These are phyloP conservation scores for Acromyrmex echinatior DNA, from an alignment of 1,140 invertebrate genomes.

Conservation along the genomic window DNA sequence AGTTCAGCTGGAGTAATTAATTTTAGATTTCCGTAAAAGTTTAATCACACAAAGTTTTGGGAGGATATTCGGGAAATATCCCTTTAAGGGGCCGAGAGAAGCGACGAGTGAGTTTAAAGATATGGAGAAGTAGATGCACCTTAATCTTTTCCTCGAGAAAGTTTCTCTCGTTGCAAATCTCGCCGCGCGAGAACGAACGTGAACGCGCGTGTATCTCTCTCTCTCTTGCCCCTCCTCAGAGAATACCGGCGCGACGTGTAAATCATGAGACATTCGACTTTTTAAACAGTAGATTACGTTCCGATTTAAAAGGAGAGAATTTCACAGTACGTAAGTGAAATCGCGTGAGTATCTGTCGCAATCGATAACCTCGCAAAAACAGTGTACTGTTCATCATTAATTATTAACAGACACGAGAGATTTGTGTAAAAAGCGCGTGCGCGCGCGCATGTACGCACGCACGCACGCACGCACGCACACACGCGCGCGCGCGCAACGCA, in stretches of 20 bases:
- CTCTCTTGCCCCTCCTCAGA: not conserved
- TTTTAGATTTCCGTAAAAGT: constrained; percentile 74
- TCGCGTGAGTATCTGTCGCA: constrained; percentile 16
- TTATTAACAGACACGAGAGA: constrained; percentile 21
- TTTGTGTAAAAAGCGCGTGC: not conserved
- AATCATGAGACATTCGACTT: constrained; percentile 75
- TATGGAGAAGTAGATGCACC: constrained; percentile 76
- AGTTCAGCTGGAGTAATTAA: constrained; percentile 71
- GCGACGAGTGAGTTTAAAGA: constrained; percentile 78
- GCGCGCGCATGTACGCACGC: no score
- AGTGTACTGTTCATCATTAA: constrained; percentile 1
- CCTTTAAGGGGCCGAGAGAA: constrained; percentile 70
- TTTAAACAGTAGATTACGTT: constrained; percentile 74
- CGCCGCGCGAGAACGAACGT: not conserved
- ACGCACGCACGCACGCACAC: no score
- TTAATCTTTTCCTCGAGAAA: constrained; percentile 76
- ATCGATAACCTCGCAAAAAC: constrained; percentile 38
- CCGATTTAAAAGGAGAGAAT: constrained; percentile 22
- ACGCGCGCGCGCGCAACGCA: no score
- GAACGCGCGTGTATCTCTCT: constrained; percentile 6
- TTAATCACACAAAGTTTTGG: constrained; percentile 74
- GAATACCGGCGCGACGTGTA: constrained; percentile 70
- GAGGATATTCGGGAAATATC: constrained; percentile 67
- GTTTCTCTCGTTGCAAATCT: constrained; percentile 76
- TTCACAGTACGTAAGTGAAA: not conserved